Percentiles rank a stretch among this genome's conserved stretches.
phyloP scores from a whole-genome alignment of 2,797 vertebrate species.

The Monodelphis domestica region DNA sequence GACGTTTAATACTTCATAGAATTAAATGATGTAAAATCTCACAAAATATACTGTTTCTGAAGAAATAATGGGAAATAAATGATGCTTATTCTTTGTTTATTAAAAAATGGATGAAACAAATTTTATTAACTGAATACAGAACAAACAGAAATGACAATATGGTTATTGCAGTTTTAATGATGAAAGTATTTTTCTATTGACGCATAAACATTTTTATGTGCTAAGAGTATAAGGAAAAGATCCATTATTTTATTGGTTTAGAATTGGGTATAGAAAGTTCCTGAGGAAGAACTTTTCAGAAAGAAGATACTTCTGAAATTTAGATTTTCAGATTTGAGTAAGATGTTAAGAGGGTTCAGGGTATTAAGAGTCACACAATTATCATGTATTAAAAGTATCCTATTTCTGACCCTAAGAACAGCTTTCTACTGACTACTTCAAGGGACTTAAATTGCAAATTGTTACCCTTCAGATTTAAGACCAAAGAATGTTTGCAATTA shows the following conservation, averaged over 20 bases:
- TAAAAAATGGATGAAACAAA: constrained; percentile 15
- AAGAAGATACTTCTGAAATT: background rate
- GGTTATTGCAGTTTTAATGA: background rate
- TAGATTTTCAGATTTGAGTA: background rate
- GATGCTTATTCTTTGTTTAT: constrained; percentile 1
- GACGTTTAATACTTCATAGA: background rate
- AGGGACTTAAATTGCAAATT: background rate
- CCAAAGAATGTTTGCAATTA: background rate
- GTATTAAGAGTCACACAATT: background rate
- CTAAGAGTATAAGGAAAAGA: background rate
- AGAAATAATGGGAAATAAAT: constrained; percentile 50
- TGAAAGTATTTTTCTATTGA: background rate
- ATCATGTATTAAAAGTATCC: background rate
- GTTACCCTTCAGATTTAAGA: background rate
- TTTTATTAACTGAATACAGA: background rate
- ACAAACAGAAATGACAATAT: constrained; percentile 4
- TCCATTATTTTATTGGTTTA: background rate
- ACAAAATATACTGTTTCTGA: constrained; percentile 34
- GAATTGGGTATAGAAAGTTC: background rate
- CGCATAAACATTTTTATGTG: constrained; percentile 5
- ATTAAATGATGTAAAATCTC: constrained; percentile 11
- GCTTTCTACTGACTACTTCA: background rate
- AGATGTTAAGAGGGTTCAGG: background rate
- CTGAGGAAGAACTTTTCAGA: background rate
- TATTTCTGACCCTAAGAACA: background rate